These are phyloP conservation scores for Perognathus longimembris DNA, from an alignment of 2,113 vertebrate species.

Conservation along the genomic window DNA sequence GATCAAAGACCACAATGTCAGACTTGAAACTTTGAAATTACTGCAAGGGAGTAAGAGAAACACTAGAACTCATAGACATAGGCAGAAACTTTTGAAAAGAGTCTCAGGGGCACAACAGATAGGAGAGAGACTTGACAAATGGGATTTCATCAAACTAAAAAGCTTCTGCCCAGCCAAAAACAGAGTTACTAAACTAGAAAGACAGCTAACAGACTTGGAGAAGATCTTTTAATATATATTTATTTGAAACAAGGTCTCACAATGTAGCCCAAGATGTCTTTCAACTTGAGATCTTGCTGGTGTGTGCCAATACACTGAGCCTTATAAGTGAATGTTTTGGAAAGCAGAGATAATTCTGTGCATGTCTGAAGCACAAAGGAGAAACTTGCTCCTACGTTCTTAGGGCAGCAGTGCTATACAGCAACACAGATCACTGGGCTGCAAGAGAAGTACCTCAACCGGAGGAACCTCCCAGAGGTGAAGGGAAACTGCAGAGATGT, in stretches of 20 bases:
- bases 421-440: not conserved
- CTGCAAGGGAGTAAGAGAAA: not conserved
- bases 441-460: not conserved
- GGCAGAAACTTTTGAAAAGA: no score
- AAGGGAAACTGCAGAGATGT: not conserved
- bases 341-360: not conserved
- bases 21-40: not conserved
- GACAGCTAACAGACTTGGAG: no score
- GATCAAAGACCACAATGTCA: not conserved
- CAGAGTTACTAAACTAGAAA: no score
- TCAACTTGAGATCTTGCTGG: no score
- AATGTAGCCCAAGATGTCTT: no score
- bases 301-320: not conserved
- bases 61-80: no score
- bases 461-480: not conserved
- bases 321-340: not conserved
- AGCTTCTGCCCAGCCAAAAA: no score
- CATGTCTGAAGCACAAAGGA: slow-evolving; percentile 4
- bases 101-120: no score
- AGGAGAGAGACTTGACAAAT: no score
- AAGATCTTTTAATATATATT: no score
- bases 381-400: not conserved
- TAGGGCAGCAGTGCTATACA: not conserved
- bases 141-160: no score
- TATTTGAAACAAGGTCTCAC: no score